Base-by-base conservation (phyloP, 2,113 vertebrate species). In the Silurus meridionalis region DNA sequence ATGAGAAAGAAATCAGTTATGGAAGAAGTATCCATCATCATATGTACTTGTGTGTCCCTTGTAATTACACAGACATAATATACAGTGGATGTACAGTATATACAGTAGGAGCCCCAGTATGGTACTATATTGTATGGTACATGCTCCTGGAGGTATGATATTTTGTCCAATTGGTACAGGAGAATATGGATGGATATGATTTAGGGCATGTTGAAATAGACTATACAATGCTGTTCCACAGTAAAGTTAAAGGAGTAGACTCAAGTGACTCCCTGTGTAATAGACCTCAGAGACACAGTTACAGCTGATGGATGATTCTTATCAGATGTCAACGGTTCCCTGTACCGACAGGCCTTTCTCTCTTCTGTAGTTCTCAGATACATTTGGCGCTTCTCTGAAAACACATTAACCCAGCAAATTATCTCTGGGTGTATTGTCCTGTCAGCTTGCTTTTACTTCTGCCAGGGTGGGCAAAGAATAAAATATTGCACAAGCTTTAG, bases 271-370 rank as follows among this genome's bases (percentile, higher is more conserved):
- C 67, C 78, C 19, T 66, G 81, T 85, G 72, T 83, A 89, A 55
- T 14, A 61, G 72, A 15, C n/a, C 80, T 80, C 57, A 66, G 15
- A 83, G 80, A 79, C 71, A 61, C 84, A 58, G 57, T 75, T 84
- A 83, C 84, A 89, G 60, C 55, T 67, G 81, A 89, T 74, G 13
- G 60, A 86, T 86, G 75, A 83, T 60, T 72, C 66, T 87, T 87
- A 83, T 88, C 83, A 87, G 88, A 85, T 87, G 80, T 78, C 86
- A 55, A 61, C 79, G 10, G 13, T 69, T 37, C 53, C 78, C 15
- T 48, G 23, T 61, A 23, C 19, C 52, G 80, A 69, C 57, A 66
- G 48, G 28, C 21, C 57, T 19, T 66, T 69, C 60, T 79, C 64
- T 86, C 21, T 57, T 48, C 28, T 57, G 78, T 46, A 60, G 19